Conservation (phyloP, 2,888 invertebrate species). For the Toxonevra muliebris region DNA sequence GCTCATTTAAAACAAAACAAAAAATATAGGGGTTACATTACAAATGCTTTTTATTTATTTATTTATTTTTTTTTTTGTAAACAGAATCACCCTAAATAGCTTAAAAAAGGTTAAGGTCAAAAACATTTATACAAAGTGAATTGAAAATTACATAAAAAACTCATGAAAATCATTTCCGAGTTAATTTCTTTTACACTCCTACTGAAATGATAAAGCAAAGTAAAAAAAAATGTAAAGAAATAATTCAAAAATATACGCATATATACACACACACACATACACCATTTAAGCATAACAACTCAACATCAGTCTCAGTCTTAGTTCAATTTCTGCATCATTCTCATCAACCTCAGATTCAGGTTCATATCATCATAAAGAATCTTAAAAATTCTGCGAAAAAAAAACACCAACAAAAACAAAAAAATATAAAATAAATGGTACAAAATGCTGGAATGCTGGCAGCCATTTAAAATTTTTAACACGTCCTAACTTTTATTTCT, state of each 20-base stretch:
- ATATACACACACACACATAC: not conserved
- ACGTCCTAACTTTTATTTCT: constrained; percentile 55
- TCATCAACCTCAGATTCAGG: too few relatives aligned
- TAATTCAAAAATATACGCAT: not conserved
- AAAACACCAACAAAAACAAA: too few relatives aligned
- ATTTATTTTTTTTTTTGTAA: too few relatives aligned
- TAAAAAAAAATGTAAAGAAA: not conserved
- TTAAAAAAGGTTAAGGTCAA: constrained; percentile 1
- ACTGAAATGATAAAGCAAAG: not conserved
- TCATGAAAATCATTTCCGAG: too few relatives aligned
- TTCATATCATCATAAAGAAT: too few relatives aligned
- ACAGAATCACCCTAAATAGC: too few relatives aligned
- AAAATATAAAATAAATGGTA: not conserved
- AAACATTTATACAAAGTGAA: not conserved
- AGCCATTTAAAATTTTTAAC: constrained; percentile 47
- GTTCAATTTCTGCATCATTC: not conserved
- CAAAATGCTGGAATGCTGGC: not conserved
- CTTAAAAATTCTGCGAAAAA: too few relatives aligned
- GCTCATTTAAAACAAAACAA: too few relatives aligned
- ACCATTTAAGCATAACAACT: not conserved
- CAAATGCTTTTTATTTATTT: too few relatives aligned
- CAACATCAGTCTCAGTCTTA: not conserved
- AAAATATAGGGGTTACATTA: too few relatives aligned
- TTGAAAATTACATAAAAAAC: too few relatives aligned
- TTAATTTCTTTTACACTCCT: too few relatives aligned